A percentile compares a stretch with the other conserved stretches of the same genome.
phyloP scores from a whole-genome alignment of 1,140 invertebrate species.

The Zaprionus lachaisei region DNA sequence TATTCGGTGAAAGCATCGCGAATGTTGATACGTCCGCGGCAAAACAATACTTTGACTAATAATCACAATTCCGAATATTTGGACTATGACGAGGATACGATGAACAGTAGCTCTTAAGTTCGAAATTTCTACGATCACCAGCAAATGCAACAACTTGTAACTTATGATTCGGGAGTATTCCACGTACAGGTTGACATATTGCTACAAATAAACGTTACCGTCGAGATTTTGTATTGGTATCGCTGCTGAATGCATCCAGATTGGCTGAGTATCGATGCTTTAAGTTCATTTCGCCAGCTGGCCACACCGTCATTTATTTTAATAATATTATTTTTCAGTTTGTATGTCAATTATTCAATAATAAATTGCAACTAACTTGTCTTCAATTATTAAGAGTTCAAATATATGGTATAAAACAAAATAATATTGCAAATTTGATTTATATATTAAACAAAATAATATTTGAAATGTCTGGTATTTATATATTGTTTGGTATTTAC shows the following conservation, averaged over 20 bases:
- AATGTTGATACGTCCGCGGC: conserved; percentile 74
- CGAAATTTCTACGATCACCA: conserved; percentile 9
- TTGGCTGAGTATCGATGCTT: conserved; percentile 24
- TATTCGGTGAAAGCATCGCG: conserved; percentile 68
- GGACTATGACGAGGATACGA: conserved; percentile 18
- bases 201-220: conserved; percentile 55
- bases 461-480: not conserved
- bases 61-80: conserved; percentile 7
- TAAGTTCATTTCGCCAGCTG: not conserved
- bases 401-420: not conserved
- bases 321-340: not conserved
- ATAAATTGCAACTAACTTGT: not conserved
- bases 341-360: not conserved
- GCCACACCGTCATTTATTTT: conserved; percentile 3
- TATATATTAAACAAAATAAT: not conserved
- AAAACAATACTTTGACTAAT: not conserved
- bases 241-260: conserved; percentile 33
- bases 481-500: not conserved
- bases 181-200: conserved; percentile 24
- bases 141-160: conserved; percentile 11
- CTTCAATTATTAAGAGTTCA: not conserved
- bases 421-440: not conserved
- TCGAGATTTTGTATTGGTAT: conserved; percentile 34
- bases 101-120: not conserved
- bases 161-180: conserved; percentile 13